Base-by-base conservation (phyloP, 2,888 invertebrate genomes). In the Polymixis lichenea region DNA sequence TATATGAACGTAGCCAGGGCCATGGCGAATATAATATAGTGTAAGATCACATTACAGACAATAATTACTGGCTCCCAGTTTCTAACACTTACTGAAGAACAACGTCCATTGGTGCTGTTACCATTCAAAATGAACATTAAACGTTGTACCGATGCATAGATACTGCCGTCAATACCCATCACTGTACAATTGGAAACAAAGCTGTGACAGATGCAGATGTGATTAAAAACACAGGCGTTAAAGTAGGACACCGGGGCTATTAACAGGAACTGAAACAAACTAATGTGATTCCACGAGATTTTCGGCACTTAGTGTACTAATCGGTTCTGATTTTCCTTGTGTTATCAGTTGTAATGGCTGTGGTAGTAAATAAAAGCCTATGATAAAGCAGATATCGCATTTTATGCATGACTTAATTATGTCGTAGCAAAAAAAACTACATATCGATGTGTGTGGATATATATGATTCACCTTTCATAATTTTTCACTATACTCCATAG, bases 1-100 rank as follows among this genome's bases (percentile, higher is more conserved):
- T 84, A 82, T 9, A 74, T 17, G n/a, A 84, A 84, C 6, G 84
- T 49, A 1, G 19, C 28, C 22, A 66, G 0, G 7, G 58, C 55
- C 56, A 80, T 17, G 17, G 38, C 0, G 15, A 68, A 75, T 2
- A 79, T 7, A 5, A 46, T 19, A 7, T 75, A 58, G 28, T 79
- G 67, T 11, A 46, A 6, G 2, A 22, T 0, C 9, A 4, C 25
- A 49, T 49, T 70, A 2, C 77, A 79, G 32, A 70, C 15, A 11
- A 70, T 15, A 0, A 49, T 49, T 11, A 32, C n/a, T 15, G 46
- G 69, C 2, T 61, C 8, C 15, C 4, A 22, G 3, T 2, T 32
- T 11, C 5, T 28, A 9, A 49, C 1, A 15, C 25, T 46, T 7
- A 17, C 28, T 51, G 6, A 9, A 25, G 68, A 3, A 15, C 7